Percentiles rank a stretch among this genome's conserved stretches.
phyloP scores from a whole-genome alignment of 2,888 invertebrate species.

The Caenorhabditis sulstoni region DNA sequence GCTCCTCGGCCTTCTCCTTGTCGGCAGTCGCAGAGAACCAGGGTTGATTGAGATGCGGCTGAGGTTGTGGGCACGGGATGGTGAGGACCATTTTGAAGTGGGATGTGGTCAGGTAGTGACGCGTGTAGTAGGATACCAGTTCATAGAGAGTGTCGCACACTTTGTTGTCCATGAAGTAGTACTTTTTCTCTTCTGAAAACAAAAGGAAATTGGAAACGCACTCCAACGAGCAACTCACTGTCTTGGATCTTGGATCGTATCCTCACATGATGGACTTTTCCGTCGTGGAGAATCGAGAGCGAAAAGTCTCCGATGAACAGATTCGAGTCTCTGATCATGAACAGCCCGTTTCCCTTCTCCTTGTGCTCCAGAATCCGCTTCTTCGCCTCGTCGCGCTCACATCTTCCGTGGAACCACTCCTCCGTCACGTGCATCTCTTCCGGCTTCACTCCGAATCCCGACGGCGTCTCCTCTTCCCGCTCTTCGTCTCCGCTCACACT shows the following conservation, averaged over 20 bases:
- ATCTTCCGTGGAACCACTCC: conserved; percentile 81
- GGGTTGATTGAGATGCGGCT: conserved; percentile 78
- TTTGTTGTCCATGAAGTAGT: conserved; percentile 78
- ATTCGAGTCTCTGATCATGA: conserved; percentile 93
- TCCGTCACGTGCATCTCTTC: conserved; percentile 81
- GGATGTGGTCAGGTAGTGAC: conserved; percentile 68
- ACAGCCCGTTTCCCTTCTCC: conserved; percentile 90
- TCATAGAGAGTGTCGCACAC: conserved; percentile 80
- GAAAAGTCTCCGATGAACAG: conserved; percentile 91
- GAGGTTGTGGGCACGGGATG: conserved; percentile 80
- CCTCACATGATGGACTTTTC: conserved; percentile 79
- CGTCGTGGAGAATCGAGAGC: conserved; percentile 89
- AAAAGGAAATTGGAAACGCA: not conserved
- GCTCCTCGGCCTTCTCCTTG: conserved; percentile 84
- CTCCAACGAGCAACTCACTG: conserved; percentile 57
- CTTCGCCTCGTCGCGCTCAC: conserved; percentile 75
- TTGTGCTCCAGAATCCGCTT: conserved; percentile 72
- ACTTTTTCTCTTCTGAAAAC: conserved; percentile 77
- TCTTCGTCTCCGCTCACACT: conserved; percentile 77
- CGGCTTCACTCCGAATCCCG: conserved; percentile 76
- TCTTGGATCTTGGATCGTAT: conserved; percentile 76
- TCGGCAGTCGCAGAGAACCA: conserved; percentile 78
- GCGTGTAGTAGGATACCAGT: conserved; percentile 79
- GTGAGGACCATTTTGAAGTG: conserved; percentile 72
- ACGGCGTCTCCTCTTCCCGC: conserved; percentile 66